Evolutionary conservation across 2,797 vertebrate genomes (phyloP), one percentile per base, ranked within the genome.

Genomic region (Borostomias antarcticus): DNA sequence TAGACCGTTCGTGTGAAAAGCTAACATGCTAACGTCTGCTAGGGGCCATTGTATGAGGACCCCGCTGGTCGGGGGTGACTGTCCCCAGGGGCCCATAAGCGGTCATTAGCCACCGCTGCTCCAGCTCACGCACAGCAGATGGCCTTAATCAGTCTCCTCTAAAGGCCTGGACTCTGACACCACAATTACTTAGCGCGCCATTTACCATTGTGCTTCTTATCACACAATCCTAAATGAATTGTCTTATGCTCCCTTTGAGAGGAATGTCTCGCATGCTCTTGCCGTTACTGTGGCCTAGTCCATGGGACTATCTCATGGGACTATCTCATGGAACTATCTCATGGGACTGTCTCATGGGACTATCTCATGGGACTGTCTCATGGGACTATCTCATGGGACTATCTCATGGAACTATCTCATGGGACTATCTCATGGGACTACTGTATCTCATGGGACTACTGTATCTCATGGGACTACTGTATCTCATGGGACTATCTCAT

Each of bases 41-140:
- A 32, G 25, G 57, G 48, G 47, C 45, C 57, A 60, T 64, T 68
- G 60, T 67, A 47, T 19, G 33, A 28, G 43, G 21, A 35, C 23
- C 59, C 35, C 66, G 21, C 15, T 13, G 58, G 72, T 43, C 62
- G 45, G 28, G 28, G 62, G 56, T 63, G 62, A 58, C 4, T 30
- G 59, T 75, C 60, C 54, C 80, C 23, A 25, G 17, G 59, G 64
- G 32, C 29, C 54, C 53, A 68, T 78, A 78, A 65, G 66, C 64
- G 59, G 77, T 56, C 32, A 65, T 69, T 73, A 63, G 19, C 45
- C 40, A 21, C n/a, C 21, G 53, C 62, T 53, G 47, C 21, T 43
- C 47, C 45, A 43, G 58, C 61, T 65, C 6, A 57, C n/a, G 13
- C 58, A 51, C 57, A 63, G 57, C 76, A 80, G 77, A 85, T 78